Percentiles rank a stretch among this genome's conserved stretches.
These are phyloP conservation scores for Paradoxurus hermaphroditus DNA, from an alignment of 2,113 vertebrate genomes.

Conservation along the genomic window DNA sequence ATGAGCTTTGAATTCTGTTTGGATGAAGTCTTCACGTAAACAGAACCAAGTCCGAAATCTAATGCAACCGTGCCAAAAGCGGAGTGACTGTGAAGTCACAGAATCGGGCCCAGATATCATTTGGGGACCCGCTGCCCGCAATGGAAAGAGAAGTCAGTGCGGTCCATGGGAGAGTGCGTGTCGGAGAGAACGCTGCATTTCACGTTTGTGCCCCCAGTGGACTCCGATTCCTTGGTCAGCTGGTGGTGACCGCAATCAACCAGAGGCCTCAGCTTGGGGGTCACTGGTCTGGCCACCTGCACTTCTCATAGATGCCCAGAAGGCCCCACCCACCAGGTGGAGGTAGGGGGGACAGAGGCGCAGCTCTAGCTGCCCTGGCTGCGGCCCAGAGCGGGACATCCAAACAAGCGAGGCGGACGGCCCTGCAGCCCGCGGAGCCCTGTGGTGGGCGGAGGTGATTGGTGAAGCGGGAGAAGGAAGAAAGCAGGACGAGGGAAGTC, in stretches of 20 bases:
- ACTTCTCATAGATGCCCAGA: background rate
- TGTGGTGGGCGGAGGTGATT: background rate
- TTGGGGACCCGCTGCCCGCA: background rate
- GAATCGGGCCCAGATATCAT: background rate
- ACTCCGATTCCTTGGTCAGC: background rate
- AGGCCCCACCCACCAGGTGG: background rate
- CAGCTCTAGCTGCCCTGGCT: background rate
- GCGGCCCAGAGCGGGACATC: background rate
- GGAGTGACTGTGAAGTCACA: background rate
- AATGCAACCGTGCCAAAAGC: background rate
- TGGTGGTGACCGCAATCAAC: background rate
- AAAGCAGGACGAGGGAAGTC: background rate
- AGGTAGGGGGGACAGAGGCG: background rate
- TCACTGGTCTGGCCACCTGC: background rate
- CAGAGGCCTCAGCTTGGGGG: background rate
- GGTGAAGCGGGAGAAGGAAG: background rate
- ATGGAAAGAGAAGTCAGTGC: background rate
- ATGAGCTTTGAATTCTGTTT: background rate
- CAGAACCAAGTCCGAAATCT: background rate
- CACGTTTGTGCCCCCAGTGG: background rate
- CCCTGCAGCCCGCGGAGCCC: background rate
- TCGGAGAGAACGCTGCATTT: background rate
- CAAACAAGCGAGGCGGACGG: accelerated
- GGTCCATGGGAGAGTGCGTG: background rate
- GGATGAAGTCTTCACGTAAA: constrained; percentile 29